Percentiles rank a stretch among this genome's conserved stretches.
Conservation (phyloP, 2,888 invertebrate species). For the Poecilobothrus nobilitatus region DNA sequence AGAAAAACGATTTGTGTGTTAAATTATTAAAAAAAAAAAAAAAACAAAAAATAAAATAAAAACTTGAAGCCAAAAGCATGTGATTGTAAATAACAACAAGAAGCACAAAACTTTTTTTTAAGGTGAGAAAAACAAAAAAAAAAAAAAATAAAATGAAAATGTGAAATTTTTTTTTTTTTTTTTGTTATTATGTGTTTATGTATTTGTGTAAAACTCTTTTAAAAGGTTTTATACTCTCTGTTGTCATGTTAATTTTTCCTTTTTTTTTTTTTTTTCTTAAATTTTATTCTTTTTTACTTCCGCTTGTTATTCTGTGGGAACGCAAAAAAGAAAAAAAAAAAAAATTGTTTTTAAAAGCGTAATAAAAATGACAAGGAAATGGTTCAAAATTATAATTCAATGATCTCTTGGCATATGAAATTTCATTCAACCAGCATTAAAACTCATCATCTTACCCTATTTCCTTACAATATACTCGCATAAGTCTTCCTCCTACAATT, state of each 20-base stretch:
- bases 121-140: not conserved
- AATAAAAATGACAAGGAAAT: constrained; percentile 4
- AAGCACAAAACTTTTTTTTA: not conserved
- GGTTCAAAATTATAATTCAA: not conserved
- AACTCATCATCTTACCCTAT: too few relatives aligned
- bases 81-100: not conserved
- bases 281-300: not conserved
- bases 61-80: not conserved
- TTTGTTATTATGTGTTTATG: not conserved
- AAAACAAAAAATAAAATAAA: too few relatives aligned
- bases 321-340: not conserved
- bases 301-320: too few relatives aligned
- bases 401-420: not conserved
- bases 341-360: not conserved
- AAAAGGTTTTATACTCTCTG: not conserved
- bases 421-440: not conserved
- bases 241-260: not conserved
- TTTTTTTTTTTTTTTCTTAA: not conserved
- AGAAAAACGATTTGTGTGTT: constrained; percentile 4
- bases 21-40: not conserved
- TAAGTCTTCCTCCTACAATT: too few relatives aligned
- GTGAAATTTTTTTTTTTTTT: not conserved
- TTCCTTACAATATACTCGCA: too few relatives aligned
- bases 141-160: too few relatives aligned
- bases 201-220: not conserved